Evolutionary conservation across 2,797 vertebrate species (phyloP).

Genomic region (Psittacula echo): DNA sequence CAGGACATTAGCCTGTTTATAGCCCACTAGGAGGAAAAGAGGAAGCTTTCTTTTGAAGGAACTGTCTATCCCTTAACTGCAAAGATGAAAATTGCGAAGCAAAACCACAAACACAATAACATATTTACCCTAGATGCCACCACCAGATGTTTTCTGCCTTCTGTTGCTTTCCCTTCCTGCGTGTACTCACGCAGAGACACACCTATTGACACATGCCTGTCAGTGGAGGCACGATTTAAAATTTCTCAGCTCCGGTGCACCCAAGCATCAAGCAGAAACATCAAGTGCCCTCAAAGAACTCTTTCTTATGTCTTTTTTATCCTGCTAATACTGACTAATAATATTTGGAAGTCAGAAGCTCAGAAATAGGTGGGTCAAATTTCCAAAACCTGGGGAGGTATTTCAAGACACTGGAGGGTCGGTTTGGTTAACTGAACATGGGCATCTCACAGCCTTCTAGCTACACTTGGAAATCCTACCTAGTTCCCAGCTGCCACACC

Average conservation of each 20-base stretch:
- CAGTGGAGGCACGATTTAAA: neutral
- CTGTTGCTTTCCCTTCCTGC: neutral
- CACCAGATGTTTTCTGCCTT: neutral
- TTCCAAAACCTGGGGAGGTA: neutral
- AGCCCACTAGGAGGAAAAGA: neutral
- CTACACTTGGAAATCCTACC: neutral
- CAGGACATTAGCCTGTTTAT: neutral
- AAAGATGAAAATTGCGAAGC: neutral
- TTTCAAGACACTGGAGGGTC: neutral
- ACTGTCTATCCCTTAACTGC: neutral
- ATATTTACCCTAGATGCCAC: neutral
- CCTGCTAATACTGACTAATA: neutral
- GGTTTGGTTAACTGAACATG: neutral
- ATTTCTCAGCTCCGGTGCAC: neutral
- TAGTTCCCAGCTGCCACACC: neutral
- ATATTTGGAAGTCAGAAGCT: neutral
- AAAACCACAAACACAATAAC: neutral
- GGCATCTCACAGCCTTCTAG: neutral
- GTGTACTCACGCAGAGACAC: neutral
- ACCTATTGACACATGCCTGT: neutral
- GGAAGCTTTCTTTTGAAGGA: neutral
- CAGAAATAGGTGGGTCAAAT: neutral
- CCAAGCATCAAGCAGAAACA: neutral
- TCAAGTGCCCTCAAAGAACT: neutral
- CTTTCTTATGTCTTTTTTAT: neutral